Percentiles rank a stretch among this genome's conserved stretches.
Evolutionary conservation across 1,140 invertebrate genomes (phyloP).

Genomic region (Phocides pigmalion): DNA sequence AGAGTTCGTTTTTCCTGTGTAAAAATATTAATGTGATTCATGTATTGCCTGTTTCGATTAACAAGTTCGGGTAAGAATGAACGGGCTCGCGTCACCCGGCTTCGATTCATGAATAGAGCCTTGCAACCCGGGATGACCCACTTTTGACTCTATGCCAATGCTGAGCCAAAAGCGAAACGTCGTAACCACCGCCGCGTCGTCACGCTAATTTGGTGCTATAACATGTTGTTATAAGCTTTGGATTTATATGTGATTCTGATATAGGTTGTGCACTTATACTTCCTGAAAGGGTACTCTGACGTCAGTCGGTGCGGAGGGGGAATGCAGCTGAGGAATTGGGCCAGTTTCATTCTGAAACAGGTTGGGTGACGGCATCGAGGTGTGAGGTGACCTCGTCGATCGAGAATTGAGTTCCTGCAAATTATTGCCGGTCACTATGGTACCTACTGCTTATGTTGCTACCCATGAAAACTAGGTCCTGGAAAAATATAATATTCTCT

Average conservation of each 20-base stretch:
- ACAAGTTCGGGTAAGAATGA: conserved; percentile 69
- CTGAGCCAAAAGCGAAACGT: conserved; percentile 38
- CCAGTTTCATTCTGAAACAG: conserved; percentile 83
- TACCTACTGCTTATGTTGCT: neutral
- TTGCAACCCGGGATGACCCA: conserved; percentile 81
- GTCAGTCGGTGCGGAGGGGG: conserved; percentile 73
- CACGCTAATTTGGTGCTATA: conserved; percentile 40
- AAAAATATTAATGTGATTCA: conserved; percentile 45
- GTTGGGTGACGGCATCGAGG: conserved; percentile 48
- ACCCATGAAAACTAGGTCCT: neutral
- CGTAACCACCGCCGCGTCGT: conserved; percentile 37
- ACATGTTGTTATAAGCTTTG: conserved; percentile 6
- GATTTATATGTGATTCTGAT: conserved; percentile 41
- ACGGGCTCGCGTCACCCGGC: conserved; percentile 62
- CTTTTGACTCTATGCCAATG: conserved; percentile 67
- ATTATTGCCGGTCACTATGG: conserved; percentile 45
- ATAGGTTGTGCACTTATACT: conserved; percentile 53
- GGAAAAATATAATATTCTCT: neutral
- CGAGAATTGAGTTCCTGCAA: conserved; percentile 58
- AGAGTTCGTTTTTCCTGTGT: neutral
- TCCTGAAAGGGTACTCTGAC: conserved; percentile 60
- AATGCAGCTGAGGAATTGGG: conserved; percentile 74
- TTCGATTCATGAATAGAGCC: conserved; percentile 82
- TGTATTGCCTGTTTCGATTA: conserved; percentile 60
- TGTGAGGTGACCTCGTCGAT: conserved; percentile 44